Base-by-base conservation (phyloP, 92 coral and sea anemone species). In the Scolanthus callimorphus region DNA sequence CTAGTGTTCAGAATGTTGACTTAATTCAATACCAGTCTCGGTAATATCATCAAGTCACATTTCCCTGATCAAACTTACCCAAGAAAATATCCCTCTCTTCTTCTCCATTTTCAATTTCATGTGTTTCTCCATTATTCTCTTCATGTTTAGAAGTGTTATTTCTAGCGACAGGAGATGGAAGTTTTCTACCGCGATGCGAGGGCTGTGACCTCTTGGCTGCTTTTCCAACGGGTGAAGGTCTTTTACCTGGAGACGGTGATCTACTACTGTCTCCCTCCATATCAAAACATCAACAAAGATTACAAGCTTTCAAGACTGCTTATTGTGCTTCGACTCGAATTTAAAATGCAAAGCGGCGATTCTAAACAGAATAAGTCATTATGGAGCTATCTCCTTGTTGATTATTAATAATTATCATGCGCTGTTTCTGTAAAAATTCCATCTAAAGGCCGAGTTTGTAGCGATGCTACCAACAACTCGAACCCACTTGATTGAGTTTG, bases 101-200 rank as follows among this genome's bases (percentile, higher is more conserved):
- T 6, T 34, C 6, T 15, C 15, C 41, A 34, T 34, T 15, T 6
- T 34, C 41, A 34, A 6, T 34, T 34, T 34, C 8, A 6, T 34
- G 41, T 34, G 6, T 34, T 34, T 15, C 41, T 6, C 6, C 41
- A 6, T 6, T 6, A 6, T 34, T 15, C 41, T 34, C 41, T 15
- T 34, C 15, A 15, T 34, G 6, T 34, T 15, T 15, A 15, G 6
- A 6, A 6, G 15, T 15, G 41, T 34, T 6, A 6, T 34, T 34
- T n/a, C n/a, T n/a, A n/a, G n/a, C 65, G 46, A 60, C 71, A 20
- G 95, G 89, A 47, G 85, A 86, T 10, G 95, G 89, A 11, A 81
- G 60, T 39, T 76, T 86, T 13, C 95, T 78, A 29, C 64, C 65
- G 34, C 59, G 65, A 1, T 51, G 79, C 25, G 67, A 21, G 19